A percentile compares a stretch with the other conserved stretches of the same genome.
Conservation (phyloP, 2,888 invertebrate species). For the Hydroisotoma schaefferi region DNA sequence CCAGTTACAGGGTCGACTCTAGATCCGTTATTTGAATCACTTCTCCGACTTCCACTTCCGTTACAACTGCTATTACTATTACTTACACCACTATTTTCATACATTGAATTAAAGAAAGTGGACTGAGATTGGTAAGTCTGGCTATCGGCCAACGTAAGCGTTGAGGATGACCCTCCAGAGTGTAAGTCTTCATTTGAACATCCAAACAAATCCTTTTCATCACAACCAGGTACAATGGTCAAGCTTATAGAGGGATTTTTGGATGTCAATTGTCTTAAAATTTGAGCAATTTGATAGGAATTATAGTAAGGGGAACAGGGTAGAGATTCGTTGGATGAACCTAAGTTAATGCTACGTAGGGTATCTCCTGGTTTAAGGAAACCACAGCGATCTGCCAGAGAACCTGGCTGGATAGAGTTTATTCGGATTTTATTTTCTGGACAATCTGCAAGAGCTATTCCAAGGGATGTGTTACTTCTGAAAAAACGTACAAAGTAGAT, state of each 20-base stretch:
- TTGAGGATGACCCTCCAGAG: constrained; percentile 32
- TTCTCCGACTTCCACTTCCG: neutral
- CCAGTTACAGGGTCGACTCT: constrained; percentile 9
- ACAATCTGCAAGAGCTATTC: constrained; percentile 42
- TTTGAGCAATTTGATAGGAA: constrained; percentile 46
- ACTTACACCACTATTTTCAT: constrained; percentile 5
- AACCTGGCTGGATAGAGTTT: constrained; percentile 44
- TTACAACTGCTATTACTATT: neutral
- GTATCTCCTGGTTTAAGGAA: constrained; percentile 41
- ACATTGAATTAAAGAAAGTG: constrained; percentile 2
- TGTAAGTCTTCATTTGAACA: constrained; percentile 6
- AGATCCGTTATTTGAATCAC: neutral
- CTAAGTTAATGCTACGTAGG: constrained; percentile 41
- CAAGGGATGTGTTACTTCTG: constrained; percentile 44
- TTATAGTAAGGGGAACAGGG: constrained; percentile 45
- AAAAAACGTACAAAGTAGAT: constrained; percentile 3
- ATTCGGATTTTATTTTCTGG: constrained; percentile 44
- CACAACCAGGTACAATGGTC: constrained; percentile 40
- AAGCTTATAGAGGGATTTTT: constrained; percentile 34
- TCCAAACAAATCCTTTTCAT: constrained; percentile 17
- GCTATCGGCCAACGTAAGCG: constrained; percentile 33
- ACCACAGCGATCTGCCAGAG: constrained; percentile 44
- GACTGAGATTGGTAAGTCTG: neutral
- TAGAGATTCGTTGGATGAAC: constrained; percentile 33
- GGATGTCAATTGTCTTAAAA: constrained; percentile 39